phyloP scores from a whole-genome alignment of 2,888 invertebrate species.

The Pheosia tremula region DNA sequence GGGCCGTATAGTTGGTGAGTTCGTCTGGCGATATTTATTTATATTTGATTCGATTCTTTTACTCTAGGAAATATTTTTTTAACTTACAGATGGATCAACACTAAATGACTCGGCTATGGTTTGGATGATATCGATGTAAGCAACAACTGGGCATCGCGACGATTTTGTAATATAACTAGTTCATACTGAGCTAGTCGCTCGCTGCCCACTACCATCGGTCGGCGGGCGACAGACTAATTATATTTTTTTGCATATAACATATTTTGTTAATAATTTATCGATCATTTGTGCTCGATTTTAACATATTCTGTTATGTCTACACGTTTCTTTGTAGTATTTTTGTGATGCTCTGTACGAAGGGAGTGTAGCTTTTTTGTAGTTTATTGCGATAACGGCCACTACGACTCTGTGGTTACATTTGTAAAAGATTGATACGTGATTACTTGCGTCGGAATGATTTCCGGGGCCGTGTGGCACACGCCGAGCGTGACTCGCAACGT shows the following conservation, averaged over 20 bases:
- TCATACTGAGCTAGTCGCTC: slow-evolving; percentile 42
- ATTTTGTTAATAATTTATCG: slow-evolving; percentile 79
- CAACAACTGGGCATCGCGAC: slow-evolving; percentile 52
- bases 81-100: slow-evolving; percentile 79
- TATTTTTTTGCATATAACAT: slow-evolving; percentile 74
- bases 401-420: slow-evolving; percentile 37
- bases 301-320: slow-evolving; percentile 66
- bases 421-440: slow-evolving; percentile 35
- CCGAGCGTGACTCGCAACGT: slow-evolving; percentile 7
- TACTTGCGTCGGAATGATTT: slow-evolving; percentile 26
- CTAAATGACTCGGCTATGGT: slow-evolving; percentile 56
- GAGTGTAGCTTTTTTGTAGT: slow-evolving; percentile 59
- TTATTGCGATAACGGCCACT: slow-evolving; percentile 50
- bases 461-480: slow-evolving; percentile 12
- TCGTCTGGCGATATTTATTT: no score
- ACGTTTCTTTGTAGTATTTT: slow-evolving; percentile 72
- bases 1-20: no score
- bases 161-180: slow-evolving; percentile 48
- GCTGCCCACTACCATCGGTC: slow-evolving; percentile 35
- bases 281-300: slow-evolving; percentile 71
- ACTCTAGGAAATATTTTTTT: slow-evolving; percentile 7
- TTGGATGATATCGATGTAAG: slow-evolving; percentile 48
- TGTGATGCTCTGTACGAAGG: slow-evolving; percentile 68
- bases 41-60: no score
- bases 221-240: slow-evolving; percentile 50